Evolutionary conservation across 2,113 vertebrate genomes (phyloP).

Genomic region (Vulpes ferrilata): DNA sequence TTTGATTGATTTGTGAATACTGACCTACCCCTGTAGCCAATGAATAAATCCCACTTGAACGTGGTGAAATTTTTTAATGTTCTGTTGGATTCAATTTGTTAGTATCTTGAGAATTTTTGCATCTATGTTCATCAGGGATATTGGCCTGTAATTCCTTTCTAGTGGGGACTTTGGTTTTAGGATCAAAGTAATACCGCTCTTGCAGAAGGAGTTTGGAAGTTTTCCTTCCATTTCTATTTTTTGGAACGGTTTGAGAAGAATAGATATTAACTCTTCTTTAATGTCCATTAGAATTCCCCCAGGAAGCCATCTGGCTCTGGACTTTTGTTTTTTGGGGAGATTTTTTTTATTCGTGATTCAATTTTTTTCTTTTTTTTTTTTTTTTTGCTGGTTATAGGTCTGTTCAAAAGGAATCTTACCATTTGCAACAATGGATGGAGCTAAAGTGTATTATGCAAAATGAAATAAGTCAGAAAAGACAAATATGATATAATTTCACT

Average conservation of each 20-base stretch:
- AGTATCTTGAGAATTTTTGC: background rate
- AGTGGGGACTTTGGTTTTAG: background rate
- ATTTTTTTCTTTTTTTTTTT: too few relatives aligned
- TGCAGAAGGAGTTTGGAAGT: background rate
- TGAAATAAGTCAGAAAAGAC: background rate
- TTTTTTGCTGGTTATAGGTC: background rate
- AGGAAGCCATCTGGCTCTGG: background rate
- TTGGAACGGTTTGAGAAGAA: background rate
- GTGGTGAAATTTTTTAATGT: background rate
- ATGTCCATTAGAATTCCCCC: background rate
- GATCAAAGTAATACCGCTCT: background rate
- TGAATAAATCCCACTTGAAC: background rate
- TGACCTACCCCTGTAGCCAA: background rate
- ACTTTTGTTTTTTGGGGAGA: background rate
- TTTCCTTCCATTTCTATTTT: background rate
- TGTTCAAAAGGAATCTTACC: background rate
- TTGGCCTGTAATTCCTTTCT: background rate
- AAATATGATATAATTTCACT: background rate
- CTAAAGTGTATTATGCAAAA: background rate
- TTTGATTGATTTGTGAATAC: background rate
- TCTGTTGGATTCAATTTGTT: background rate
- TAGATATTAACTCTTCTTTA: background rate
- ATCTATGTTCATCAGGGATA: background rate
- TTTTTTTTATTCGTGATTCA: background rate
- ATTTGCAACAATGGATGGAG: background rate